These are phyloP conservation scores for Bombus ignitus DNA, from an alignment of 1,140 invertebrate genomes.

Conservation along the genomic window DNA sequence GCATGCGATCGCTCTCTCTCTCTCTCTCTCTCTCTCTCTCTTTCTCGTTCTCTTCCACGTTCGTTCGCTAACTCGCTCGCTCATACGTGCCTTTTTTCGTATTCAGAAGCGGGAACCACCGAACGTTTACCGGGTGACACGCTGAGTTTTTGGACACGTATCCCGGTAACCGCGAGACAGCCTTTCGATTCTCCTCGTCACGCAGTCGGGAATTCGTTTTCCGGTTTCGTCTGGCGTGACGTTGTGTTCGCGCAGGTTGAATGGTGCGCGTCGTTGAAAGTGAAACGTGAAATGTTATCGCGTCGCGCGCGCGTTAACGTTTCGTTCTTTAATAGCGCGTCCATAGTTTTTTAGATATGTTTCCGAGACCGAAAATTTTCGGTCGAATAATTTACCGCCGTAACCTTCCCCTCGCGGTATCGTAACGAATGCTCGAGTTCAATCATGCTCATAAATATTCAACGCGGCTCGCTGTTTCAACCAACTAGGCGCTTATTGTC, in stretches of 20 bases:
- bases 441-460: conserved; percentile 57
- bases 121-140: conserved; percentile 40
- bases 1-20: too few relatives aligned
- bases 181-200: background rate
- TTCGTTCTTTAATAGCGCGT: background rate
- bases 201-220: background rate
- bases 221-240: conserved; percentile 1
- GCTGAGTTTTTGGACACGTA: conserved; percentile 33
- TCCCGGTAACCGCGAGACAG: conserved; percentile 15
- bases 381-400: conserved; percentile 41
- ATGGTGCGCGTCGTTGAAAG: background rate
- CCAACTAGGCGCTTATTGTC: conserved; percentile 50
- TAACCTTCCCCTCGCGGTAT: conserved; percentile 14
- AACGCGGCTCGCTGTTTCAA: conserved; percentile 49
- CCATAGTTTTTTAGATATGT: background rate
- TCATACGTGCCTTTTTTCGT: background rate
- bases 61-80: background rate
- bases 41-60: too few relatives aligned
- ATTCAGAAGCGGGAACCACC: background rate
- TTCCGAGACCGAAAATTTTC: background rate
- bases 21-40: too few relatives aligned
- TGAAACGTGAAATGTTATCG: background rate
- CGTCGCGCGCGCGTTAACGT: background rate
- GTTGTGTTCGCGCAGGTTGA: background rate
- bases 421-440: conserved; percentile 42